Evolutionary conservation across 53 echinoderm and acorn worm species (phyloP), one percentile per base, ranked within the genome.

Genomic region (Stichopus horrens): DNA sequence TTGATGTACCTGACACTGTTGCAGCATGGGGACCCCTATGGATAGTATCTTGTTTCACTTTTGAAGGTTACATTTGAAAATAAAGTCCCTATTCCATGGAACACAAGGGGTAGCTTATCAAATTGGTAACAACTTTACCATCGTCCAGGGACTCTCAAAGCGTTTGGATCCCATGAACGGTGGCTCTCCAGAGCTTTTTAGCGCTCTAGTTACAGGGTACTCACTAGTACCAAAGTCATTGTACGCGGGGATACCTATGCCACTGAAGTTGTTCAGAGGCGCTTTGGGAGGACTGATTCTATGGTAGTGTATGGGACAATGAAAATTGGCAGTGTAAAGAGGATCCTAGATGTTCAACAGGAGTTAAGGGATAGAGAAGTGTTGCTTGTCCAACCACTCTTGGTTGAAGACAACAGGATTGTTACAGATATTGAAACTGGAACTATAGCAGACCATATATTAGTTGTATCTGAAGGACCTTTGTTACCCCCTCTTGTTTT

Each of bases 11-110:
- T 7, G 84, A 83, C 65, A 83, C 84, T 20, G 58, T 63, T 5
- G 10, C 20, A 0, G 22, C 58, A n/a, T 83, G 60, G 83, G 83
- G 83, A 22, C 83, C 83, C 18, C 23, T 83, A 23, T 83, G 83
- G 83, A 21, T 60, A 58, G 18, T 60, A 23, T 83, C 63, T 59
- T 83, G 83, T 22, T 83, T 83, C 18, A 7, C 23, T 3, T 83
- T 83, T 60, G 65, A 83, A 59, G 83, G 83, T 4, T 83, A 59
- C 21, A 83, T 58, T 19, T 11, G 83, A 58, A 58, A 22, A 19
- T 83, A 5, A 83, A 83, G 60, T 83, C 83, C 8, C 57, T 83
- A 7, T 83, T 83, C 18, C 63, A 83, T 60, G 83, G 83, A n/a
- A 83, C 65, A 4, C n/a, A 23, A 58, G 83, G 83, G 21, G 60